Evolutionary conservation across 92 coral and sea anemone species (phyloP), one percentile per base, ranked within the genome.

Genomic region (Muricea muricata): DNA sequence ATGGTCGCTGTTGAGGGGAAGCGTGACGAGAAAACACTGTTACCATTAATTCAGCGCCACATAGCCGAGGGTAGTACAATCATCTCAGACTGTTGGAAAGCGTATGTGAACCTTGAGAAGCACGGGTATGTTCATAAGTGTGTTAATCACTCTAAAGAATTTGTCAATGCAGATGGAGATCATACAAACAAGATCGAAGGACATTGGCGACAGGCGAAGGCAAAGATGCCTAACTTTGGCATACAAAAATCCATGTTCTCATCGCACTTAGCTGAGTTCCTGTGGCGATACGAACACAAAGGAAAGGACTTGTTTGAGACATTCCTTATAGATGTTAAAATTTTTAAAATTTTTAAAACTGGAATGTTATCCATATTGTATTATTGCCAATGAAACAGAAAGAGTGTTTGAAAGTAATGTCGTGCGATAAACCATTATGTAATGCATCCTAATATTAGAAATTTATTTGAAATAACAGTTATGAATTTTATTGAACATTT

Each of bases 121-220:
- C 55, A 89, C 67, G 90, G 92, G 20, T 86, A 89, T 40, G 58
- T 31, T 9, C 93, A 89, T 65, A 40, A 70, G 74, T 79, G 79
- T 1, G 93, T 89, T 2, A 89, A 89, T 78, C 93, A 89, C 52
- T 80, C 87, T 0, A 67, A 86, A 50, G 90, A 86, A 63, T 89
- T 86, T 73, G 85, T 77, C 13, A 85, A 85, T 69, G 48, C n/a
- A 35, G 73, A 72, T 48, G 93, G 90, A 14, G 83, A 89, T 82
- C 90, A 86, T 68, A 89, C 87, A 52, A 89, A 89, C 33, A 89
- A 79, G 79, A 88, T 88, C 33, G 91, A 88, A 84, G 91, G 93
- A 9, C 93, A 90, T 48, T 90, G 90, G 93, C 24, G 90, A 65
- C 91, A 90, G 81, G 73, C 60, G 17, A 90, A 90, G 81, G 73